Percentiles rank a stretch among this genome's conserved stretches.
These are phyloP conservation scores for Pocillopora damicornis DNA, from an alignment of 64 coral and sea anemone genomes.

Conservation along the genomic window DNA sequence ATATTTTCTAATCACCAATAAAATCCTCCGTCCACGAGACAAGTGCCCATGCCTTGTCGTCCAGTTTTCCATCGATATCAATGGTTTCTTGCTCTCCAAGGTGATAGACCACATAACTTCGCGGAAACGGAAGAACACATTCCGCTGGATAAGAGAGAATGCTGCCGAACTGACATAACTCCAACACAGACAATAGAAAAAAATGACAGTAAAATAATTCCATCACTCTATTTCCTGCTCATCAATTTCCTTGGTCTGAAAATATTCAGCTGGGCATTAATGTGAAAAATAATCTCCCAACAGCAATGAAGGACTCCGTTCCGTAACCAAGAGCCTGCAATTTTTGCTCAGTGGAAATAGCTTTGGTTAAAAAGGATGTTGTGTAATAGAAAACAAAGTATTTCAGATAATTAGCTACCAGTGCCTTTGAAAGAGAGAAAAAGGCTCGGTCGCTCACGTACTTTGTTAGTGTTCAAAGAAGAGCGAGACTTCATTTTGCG, in stretches of 20 bases:
- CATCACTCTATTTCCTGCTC: not conserved
- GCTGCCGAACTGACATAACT: not conserved
- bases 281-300: not conserved
- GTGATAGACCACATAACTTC: slow-evolving; percentile 50
- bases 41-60: slow-evolving; percentile 43
- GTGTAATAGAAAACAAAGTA: no score
- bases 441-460: no score
- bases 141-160: slow-evolving; percentile 3
- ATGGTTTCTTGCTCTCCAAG: slow-evolving; percentile 38
- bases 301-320: not conserved
- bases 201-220: not conserved
- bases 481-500: not conserved
- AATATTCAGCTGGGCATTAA: not conserved
- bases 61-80: slow-evolving; percentile 49
- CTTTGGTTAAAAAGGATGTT: not conserved
- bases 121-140: slow-evolving; percentile 48
- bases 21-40: slow-evolving; percentile 62
- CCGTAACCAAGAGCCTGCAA: not conserved
- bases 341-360: not conserved
- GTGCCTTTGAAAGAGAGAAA: no score
- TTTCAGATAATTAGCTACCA: no score
- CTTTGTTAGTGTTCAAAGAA: no score
- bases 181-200: not conserved
- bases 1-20: slow-evolving; percentile 9
- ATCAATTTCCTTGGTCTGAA: not conserved